phyloP scores from a whole-genome alignment of 1,140 invertebrate species.

The Triops cancriformis region DNA sequence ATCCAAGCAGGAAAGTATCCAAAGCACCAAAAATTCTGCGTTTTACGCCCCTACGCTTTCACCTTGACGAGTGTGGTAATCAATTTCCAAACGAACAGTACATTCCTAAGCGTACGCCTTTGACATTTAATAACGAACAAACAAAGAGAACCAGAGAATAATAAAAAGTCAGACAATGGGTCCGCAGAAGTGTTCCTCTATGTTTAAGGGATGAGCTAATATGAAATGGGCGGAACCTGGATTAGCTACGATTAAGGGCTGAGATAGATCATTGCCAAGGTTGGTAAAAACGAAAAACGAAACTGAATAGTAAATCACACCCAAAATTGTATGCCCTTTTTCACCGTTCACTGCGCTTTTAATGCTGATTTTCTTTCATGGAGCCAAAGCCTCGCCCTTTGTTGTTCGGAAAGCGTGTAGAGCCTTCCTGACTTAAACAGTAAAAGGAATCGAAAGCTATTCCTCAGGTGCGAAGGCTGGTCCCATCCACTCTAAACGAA shows the following conservation, averaged over 20 bases:
- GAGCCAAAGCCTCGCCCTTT: neutral
- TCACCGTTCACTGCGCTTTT: neutral
- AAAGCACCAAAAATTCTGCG: neutral
- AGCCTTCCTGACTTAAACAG: neutral
- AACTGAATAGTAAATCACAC: neutral
- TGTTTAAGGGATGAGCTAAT: neutral
- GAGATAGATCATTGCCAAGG: neutral
- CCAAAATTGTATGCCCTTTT: neutral
- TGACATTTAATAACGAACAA: neutral
- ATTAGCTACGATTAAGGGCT: neutral
- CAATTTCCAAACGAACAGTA: neutral
- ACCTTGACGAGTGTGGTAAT: neutral
- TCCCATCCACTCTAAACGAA: neutral
- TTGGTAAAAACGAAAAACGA: neutral
- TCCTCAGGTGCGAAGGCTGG: neutral
- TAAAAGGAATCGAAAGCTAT: neutral
- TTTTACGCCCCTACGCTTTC: neutral
- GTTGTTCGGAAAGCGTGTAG: neutral
- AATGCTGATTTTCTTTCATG: neutral
- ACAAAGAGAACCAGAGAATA: neutral
- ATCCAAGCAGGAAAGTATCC: neutral
- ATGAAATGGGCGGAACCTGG: neutral
- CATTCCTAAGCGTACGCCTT: neutral
- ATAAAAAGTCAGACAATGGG: neutral
- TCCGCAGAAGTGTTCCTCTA: too few relatives aligned